Percentiles rank a stretch among this genome's conserved stretches.
Evolutionary conservation across 2,888 invertebrate genomes (phyloP).

Genomic region (Magallana nippona): DNA sequence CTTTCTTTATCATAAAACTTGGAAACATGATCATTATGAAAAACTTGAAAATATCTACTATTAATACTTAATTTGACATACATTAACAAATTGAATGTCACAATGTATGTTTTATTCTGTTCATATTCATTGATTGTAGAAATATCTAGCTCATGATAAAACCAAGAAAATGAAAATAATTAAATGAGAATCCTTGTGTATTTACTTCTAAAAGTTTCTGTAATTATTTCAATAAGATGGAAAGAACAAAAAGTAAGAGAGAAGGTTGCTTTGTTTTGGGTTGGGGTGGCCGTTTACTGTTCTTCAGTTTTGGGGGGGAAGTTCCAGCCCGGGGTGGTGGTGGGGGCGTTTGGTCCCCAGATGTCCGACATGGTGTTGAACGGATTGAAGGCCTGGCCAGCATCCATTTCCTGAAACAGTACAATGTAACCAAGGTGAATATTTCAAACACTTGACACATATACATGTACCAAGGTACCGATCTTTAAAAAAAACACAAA

Average conservation of each 20-base stretch:
- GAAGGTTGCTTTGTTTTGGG: constrained; percentile 23
- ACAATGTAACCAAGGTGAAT: background rate
- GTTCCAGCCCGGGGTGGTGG: constrained; percentile 59
- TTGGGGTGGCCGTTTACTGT: background rate
- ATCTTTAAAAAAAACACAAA: too few relatives aligned
- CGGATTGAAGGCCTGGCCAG: constrained; percentile 67
- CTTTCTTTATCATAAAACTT: background rate
- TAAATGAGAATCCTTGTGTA: too few relatives aligned
- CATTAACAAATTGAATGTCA: too few relatives aligned
- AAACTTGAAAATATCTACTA: too few relatives aligned
- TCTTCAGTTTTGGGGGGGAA: constrained; percentile 35
- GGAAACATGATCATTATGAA: background rate
- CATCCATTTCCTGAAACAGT: constrained; percentile 42
- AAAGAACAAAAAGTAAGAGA: background rate
- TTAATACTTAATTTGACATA: too few relatives aligned
- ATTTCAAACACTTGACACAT: background rate
- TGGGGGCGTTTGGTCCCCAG: constrained; percentile 70
- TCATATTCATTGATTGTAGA: too few relatives aligned
- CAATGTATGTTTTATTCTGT: too few relatives aligned
- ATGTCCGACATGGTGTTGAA: constrained; percentile 71
- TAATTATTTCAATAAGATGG: background rate
- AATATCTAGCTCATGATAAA: background rate
- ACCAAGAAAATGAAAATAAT: too few relatives aligned
- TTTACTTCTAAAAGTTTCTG: too few relatives aligned
- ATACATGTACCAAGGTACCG: background rate